Evolutionary conservation across 1,140 invertebrate species (phyloP), one percentile per base, ranked within the genome.

Genomic region (Aphidius gifuensis): DNA sequence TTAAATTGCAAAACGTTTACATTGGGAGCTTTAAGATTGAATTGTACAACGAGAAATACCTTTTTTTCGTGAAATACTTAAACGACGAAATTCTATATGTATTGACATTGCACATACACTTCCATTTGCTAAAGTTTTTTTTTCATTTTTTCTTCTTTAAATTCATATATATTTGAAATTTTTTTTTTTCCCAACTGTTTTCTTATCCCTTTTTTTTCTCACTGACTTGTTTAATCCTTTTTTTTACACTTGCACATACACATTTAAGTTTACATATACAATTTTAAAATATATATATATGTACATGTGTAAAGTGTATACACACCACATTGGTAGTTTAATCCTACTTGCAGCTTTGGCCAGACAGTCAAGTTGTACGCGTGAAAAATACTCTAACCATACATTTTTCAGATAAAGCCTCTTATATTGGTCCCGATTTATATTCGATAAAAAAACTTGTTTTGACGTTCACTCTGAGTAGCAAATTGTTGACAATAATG

Each of bases 381-480:
- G 61, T 62, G 47, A 62, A 62, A 62, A 62, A 62, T 62, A 49
- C 47, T 38, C 23, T 2, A 46, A 6, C 23, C 46, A 62, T 59
- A 42, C 47, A 42, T n/a, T 62, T 51, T n/a, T 47, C 46, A 57
- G 61, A 58, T 62, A 58, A 62, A 62, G 39, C 55, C 39, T 58
- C 54, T 62, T 58, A 55, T 55, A 62, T 62, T 62, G 38, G 54
- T 21, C 50, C 39, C 21, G 44, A 46, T 58, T 62, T 58, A 49
- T 58, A 58, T 62, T 50, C 40, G 11, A 54, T 38, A 62, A 58
- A 62, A 62, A 62, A 62, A 62, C 38, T 58, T 62, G 54, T 58
- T 62, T 50, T 62, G 60, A 62, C 60, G 54, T 51, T 55, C 51
- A 21, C 23, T 39, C 16, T 45, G 51, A 40, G 46, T 59, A 43